Conservation (phyloP, 2,113 vertebrate genomes). For the Lagopus leucura region DNA sequence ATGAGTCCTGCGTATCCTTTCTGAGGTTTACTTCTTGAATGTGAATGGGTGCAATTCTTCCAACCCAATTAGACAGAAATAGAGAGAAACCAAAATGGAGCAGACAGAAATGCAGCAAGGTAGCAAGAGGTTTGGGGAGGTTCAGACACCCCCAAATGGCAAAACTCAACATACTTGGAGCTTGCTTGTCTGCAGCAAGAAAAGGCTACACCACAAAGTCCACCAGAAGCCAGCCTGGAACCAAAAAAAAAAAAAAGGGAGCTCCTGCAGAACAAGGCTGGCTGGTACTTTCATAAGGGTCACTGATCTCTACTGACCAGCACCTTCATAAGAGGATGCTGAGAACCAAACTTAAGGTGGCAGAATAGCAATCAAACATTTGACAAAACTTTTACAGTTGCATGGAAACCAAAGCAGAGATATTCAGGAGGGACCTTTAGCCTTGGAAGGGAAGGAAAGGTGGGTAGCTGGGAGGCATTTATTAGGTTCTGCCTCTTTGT, state of each 20-base stretch:
- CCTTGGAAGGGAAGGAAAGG: background rate
- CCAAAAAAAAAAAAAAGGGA: background rate
- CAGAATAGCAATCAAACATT: background rate
- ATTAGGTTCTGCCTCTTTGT: background rate
- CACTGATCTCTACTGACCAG: rapidly evolving
- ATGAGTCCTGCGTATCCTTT: background rate
- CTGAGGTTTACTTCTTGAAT: background rate
- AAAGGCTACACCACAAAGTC: background rate
- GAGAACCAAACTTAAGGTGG: background rate
- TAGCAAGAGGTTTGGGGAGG: rapidly evolving
- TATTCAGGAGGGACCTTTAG: background rate
- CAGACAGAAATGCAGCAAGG: background rate
- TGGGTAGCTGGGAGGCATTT: rapidly evolving
- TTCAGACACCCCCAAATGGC: background rate
- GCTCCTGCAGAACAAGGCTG: background rate
- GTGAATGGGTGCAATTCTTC: background rate
- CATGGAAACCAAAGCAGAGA: background rate
- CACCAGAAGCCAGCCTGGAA: background rate
- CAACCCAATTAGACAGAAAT: background rate
- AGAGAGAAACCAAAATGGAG: background rate
- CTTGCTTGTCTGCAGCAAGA: background rate
- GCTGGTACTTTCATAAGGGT: background rate
- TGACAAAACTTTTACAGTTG: background rate
- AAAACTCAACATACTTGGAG: background rate
- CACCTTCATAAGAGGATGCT: background rate